A percentile compares a stretch with the other conserved stretches of the same genome.
These are phyloP conservation scores for Cataglyphis rosenhaueri DNA, from an alignment of 2,888 invertebrate species.

Conservation along the genomic window DNA sequence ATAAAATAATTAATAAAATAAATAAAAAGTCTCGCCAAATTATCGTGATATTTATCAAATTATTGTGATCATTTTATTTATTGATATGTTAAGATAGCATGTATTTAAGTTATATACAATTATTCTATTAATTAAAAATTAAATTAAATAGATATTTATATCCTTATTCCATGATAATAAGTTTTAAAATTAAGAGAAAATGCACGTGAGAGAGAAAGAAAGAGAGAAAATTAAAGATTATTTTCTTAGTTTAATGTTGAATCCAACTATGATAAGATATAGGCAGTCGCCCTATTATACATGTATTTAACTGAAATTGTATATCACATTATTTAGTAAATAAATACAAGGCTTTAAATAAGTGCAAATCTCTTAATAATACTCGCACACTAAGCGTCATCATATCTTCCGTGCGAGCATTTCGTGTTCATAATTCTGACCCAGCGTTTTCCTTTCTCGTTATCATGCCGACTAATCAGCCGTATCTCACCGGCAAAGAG, in stretches of 20 bases:
- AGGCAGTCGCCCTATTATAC: not conserved
- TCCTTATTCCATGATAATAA: not conserved
- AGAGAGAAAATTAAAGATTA: not conserved
- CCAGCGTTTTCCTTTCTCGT: not conserved
- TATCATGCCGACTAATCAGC: constrained; percentile 4
- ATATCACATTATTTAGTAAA: not conserved
- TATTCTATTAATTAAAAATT: too few species aligned
- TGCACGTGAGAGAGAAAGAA: not conserved
- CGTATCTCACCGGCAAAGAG: not conserved
- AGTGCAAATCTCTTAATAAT: constrained; percentile 8
- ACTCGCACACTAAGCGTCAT: not conserved
- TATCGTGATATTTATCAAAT: not conserved
- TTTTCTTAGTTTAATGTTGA: not conserved
- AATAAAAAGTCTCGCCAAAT: not conserved
- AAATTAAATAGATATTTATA: too few species aligned
- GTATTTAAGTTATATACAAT: not conserved
- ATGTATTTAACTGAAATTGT: not conserved
- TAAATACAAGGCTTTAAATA: constrained; percentile 6
- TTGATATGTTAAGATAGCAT: not conserved
- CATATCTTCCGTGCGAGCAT: not conserved
- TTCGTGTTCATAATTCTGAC: not conserved
- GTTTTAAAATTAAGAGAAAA: not conserved
- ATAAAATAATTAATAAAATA: not conserved
- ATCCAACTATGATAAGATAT: not conserved
- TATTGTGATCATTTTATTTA: not conserved